Evolutionary conservation across 2,797 vertebrate species (phyloP).

Genomic region (Babyrousa celebensis): DNA sequence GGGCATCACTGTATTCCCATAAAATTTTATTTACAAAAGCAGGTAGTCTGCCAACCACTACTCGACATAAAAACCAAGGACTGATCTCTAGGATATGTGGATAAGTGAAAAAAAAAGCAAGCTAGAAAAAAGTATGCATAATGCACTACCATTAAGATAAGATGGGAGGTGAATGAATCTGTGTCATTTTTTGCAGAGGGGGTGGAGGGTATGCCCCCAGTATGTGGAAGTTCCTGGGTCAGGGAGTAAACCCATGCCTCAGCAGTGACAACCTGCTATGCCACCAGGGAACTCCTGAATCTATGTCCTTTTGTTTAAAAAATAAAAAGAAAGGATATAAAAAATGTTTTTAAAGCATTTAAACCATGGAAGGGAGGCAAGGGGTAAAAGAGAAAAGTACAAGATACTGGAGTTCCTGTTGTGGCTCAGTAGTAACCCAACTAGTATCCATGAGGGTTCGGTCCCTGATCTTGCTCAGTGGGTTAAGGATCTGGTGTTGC

Average conservation of each 20-base stretch:
- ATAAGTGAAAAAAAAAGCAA: not conserved
- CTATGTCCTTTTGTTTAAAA: not conserved
- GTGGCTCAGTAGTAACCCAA: no score
- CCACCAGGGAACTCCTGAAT: not conserved
- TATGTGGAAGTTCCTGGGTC: no score
- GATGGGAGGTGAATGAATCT: not conserved
- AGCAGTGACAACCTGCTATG: no score
- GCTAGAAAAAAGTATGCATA: not conserved
- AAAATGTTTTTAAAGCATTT: not conserved
- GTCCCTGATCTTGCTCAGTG: no score
- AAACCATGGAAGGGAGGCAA: not conserved
- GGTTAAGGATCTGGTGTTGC: no score
- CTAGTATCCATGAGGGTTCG: no score
- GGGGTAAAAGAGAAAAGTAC: not conserved
- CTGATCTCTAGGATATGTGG: not conserved
- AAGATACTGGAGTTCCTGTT: not conserved
- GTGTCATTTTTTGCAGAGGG: no score
- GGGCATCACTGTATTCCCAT: not conserved
- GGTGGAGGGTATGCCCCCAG: no score
- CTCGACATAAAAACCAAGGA: not conserved
- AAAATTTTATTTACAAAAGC: conserved; percentile 52
- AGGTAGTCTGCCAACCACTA: not conserved
- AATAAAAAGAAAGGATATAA: not conserved
- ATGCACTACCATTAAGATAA: not conserved
- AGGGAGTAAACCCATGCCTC: no score